phyloP scores from a whole-genome alignment of 2,888 invertebrate species.

The Eudemis profundana region DNA sequence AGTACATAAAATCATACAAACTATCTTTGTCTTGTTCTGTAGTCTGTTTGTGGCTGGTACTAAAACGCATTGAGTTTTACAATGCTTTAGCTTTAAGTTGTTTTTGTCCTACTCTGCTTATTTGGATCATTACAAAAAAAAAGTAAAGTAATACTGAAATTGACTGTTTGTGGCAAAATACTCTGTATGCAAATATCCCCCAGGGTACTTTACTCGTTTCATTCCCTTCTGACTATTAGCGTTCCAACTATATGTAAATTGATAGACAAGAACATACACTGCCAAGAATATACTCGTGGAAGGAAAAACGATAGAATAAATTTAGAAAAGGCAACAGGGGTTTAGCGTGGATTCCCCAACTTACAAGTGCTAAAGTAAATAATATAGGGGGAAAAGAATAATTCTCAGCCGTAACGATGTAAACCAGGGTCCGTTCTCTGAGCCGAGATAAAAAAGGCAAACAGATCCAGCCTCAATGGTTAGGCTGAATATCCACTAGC shows the following conservation, averaged over 20 bases:
- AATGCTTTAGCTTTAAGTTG: no score
- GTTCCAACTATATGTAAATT: not conserved
- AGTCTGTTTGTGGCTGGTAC: no score
- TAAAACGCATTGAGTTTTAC: no score
- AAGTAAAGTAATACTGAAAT: no score
- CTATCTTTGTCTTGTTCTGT: no score
- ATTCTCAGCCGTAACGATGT: slow-evolving; percentile 32
- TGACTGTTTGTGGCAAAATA: no score
- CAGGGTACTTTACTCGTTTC: not conserved
- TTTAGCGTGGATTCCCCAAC: not conserved
- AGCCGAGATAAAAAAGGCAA: slow-evolving; percentile 42
- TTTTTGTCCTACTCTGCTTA: no score
- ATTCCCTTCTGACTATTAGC: not conserved
- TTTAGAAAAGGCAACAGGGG: slow-evolving; percentile 14
- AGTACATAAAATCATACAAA: no score
- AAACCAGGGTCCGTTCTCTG: slow-evolving; percentile 33
- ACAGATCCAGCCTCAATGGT: slow-evolving; percentile 29
- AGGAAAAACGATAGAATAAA: slow-evolving; percentile 8
- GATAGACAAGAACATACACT: not conserved
- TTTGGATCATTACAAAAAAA: no score
- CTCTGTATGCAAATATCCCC: no score
- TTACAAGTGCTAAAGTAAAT: slow-evolving; percentile 31
- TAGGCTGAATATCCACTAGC: no score
- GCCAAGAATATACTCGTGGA: not conserved
- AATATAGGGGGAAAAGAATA: slow-evolving; percentile 25